Evolutionary conservation across 2,797 vertebrate genomes (phyloP).

Genomic region (Lophius americanus): DNA sequence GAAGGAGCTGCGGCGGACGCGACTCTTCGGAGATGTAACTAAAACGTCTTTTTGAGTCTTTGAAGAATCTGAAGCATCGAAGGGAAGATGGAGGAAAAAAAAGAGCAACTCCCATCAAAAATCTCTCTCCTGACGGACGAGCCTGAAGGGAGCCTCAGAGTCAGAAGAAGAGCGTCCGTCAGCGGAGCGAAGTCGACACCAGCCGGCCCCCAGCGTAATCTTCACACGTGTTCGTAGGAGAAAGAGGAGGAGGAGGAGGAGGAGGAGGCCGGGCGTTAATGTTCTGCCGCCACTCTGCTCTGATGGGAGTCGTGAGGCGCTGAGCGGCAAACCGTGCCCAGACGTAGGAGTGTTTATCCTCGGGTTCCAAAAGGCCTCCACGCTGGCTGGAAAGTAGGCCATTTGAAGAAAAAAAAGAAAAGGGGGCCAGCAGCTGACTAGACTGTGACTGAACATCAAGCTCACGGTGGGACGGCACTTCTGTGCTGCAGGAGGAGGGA

Average conservation of each 20-base stretch:
- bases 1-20: too few relatives aligned
- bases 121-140: background rate
- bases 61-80: too few relatives aligned
- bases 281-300: constrained; percentile 25
- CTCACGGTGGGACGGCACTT: constrained; percentile 55
- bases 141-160: constrained; percentile 3
- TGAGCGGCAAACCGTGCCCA: constrained; percentile 34
- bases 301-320: constrained; percentile 23
- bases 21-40: too few relatives aligned
- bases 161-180: constrained; percentile 35
- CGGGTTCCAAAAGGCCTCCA: constrained; percentile 58
- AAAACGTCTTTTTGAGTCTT: too few relatives aligned
- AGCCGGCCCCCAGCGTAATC: constrained; percentile 32
- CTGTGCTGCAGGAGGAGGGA: constrained; percentile 45
- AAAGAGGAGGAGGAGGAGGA: too few relatives aligned
- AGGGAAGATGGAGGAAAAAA: background rate
- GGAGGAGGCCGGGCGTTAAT: background rate
- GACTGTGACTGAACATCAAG: constrained; percentile 73
- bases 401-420: constrained; percentile 48
- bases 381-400: constrained; percentile 70
- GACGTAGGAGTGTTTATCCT: constrained; percentile 54
- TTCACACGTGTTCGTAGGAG: too few relatives aligned
- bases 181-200: constrained; percentile 11
- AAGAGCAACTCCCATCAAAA: background rate
- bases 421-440: constrained; percentile 72